Base-by-base conservation (phyloP, 2,888 invertebrate genomes). In the Mylabris sibirica region DNA sequence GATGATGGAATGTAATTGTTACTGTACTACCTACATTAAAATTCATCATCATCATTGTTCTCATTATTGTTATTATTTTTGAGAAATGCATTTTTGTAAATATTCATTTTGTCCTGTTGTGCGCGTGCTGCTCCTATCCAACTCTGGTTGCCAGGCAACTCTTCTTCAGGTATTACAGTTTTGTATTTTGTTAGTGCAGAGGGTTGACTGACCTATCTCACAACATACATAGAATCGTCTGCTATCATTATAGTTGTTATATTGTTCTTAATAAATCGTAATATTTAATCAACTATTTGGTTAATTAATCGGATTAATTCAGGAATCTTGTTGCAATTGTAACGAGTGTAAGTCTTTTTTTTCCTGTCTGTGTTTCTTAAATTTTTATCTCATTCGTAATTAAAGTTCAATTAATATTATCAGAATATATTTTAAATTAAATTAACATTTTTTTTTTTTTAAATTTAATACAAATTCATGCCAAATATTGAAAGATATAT, bases 201-300 rank as follows among this genome's bases (percentile, higher is more conserved):
- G 62, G 66, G 73, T 73, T 71, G 69, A 73, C 73, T 73, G 73
- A 73, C 73, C 73, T 73, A 73, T 71, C 69, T 65, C 70, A 71
- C 69, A 41, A 59, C 14, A 38, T 22, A 44, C 59, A 30, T 63
- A 59, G 20, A 59, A 65, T 30, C 3, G 30, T 30, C 30, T 30
- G 5, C 8, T 30, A 30, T 30, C 30, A 30, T 30, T 30, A 30
- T n/a, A 30, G 8, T 30, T 6, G 5, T 30, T 30, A 30, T 30
- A 30, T 30, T 30, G 30, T 20, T 44, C 11, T 44, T 14, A 17
- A n/a, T 44, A 44, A n/a, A 14, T 44, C 3, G 1, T 14, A 44
- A 44, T 44, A 44, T 14, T 44, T n/a, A 38, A 12, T 44, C n/a
- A 14, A 44, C 14, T 44, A 17, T n/a, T 14, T 44, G n/a, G 44